Conservation (phyloP, 2,113 vertebrate genomes). For the Carassius auratus region DNA sequence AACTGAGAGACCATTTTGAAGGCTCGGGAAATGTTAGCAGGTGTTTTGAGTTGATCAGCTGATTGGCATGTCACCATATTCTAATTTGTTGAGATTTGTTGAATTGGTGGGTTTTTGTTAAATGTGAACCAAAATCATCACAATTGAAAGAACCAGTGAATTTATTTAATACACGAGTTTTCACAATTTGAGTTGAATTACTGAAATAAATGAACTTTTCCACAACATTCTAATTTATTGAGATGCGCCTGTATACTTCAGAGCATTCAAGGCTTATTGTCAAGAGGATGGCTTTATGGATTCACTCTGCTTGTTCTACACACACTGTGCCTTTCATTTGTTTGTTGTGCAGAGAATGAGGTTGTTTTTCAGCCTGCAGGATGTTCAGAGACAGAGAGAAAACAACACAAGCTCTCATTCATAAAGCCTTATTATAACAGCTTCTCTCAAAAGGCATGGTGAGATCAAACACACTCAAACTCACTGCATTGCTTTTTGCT, state of each 20-base stretch:
- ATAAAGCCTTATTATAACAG: slow-evolving; percentile 14
- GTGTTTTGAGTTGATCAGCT: no score
- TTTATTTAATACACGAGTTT: no score
- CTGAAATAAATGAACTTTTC: no score
- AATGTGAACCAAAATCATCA: no score
- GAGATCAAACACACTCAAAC: slow-evolving; percentile 13
- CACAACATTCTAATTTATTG: no score
- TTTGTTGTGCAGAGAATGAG: slow-evolving; percentile 14
- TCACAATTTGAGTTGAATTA: no score
- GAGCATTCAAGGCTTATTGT: neutral
- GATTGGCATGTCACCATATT: no score
- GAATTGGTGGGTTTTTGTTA: no score
- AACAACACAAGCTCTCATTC: slow-evolving; percentile 9
- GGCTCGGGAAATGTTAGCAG: no score
- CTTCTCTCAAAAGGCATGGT: neutral
- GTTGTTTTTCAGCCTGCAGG: slow-evolving; percentile 33
- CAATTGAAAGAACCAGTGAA: no score
- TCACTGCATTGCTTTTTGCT: neutral
- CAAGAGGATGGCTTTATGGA: slow-evolving; percentile 17
- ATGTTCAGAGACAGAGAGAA: slow-evolving; percentile 35
- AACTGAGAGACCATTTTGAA: no score
- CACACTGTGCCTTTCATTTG: slow-evolving; percentile 17
- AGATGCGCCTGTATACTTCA: neutral
- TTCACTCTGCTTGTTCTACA: slow-evolving; percentile 4
- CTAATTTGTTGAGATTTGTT: no score